Percentiles rank a stretch among this genome's conserved stretches.
phyloP scores from a whole-genome alignment of 1,140 invertebrate species.

The Pogonomyrmex californicus region DNA sequence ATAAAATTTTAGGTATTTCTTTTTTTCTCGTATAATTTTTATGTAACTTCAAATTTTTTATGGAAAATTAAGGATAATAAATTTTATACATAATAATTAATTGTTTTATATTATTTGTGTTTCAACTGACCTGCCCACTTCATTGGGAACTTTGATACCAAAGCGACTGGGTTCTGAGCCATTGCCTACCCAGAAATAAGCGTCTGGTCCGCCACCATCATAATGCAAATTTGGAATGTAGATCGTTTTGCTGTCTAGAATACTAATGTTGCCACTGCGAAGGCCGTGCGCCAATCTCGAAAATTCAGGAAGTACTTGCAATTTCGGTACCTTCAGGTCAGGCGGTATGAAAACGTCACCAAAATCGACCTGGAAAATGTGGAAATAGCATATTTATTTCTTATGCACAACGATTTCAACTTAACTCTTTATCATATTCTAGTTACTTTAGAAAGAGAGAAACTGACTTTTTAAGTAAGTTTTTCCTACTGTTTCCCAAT shows the following conservation, averaged over 20 bases:
- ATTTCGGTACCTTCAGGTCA: conserved; percentile 91
- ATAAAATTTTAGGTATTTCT: background rate
- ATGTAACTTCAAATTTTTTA: background rate
- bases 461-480: background rate
- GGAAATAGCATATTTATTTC: conserved; percentile 34
- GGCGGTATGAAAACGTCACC: conserved; percentile 93
- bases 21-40: background rate
- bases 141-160: conserved; percentile 96
- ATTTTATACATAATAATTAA: background rate
- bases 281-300: conserved; percentile 94
- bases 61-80: background rate
- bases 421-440: background rate
- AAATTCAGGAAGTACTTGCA: conserved; percentile 93
- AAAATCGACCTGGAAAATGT: conserved; percentile 92
- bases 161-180: conserved; percentile 93
- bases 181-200: conserved; percentile 97
- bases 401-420: background rate
- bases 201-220: conserved; percentile 95
- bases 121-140: conserved; percentile 87
- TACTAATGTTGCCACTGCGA: conserved; percentile 95
- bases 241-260: conserved; percentile 96
- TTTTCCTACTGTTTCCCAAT: background rate
- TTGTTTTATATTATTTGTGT: conserved; percentile 2
- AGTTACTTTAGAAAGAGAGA: background rate
- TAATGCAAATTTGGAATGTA: conserved; percentile 97